phyloP scores from a whole-genome alignment of 2,888 invertebrate species.

The Marasmarcha lunaedactyla region DNA sequence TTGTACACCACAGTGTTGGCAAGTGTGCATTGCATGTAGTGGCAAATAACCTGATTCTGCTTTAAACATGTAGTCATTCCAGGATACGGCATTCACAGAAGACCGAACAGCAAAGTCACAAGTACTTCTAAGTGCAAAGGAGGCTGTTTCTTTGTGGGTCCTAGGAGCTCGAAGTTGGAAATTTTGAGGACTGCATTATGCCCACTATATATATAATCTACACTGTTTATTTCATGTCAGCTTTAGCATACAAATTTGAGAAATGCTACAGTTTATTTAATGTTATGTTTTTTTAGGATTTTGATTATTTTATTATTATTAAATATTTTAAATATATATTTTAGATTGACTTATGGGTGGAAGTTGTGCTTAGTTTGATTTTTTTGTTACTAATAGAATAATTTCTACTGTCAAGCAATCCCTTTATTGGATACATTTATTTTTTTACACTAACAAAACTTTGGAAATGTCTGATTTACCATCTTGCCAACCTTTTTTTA shows the following conservation, averaged over 20 bases:
- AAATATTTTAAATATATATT: too few relatives aligned
- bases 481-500: constrained; percentile 14
- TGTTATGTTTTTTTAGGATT: neutral
- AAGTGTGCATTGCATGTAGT: constrained; percentile 51
- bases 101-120: constrained; percentile 77
- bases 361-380: too few relatives aligned
- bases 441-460: too few relatives aligned
- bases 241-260: neutral
- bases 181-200: constrained; percentile 34
- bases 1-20: constrained; percentile 23
- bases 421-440: too few relatives aligned
- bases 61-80: constrained; percentile 69
- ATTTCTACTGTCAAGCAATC: too few relatives aligned
- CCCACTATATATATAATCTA: constrained; percentile 20
- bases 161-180: constrained; percentile 90
- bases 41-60: constrained; percentile 55
- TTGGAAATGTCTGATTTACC: too few relatives aligned
- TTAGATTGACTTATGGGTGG: too few relatives aligned
- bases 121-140: constrained; percentile 91
- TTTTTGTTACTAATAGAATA: too few relatives aligned
- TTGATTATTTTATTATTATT: too few relatives aligned
- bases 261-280: neutral
- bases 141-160: constrained; percentile 94
- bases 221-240: neutral
- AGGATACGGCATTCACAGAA: constrained; percentile 79